Conservation (phyloP, 2,113 vertebrate genomes). For the Ovibos moschatus region DNA sequence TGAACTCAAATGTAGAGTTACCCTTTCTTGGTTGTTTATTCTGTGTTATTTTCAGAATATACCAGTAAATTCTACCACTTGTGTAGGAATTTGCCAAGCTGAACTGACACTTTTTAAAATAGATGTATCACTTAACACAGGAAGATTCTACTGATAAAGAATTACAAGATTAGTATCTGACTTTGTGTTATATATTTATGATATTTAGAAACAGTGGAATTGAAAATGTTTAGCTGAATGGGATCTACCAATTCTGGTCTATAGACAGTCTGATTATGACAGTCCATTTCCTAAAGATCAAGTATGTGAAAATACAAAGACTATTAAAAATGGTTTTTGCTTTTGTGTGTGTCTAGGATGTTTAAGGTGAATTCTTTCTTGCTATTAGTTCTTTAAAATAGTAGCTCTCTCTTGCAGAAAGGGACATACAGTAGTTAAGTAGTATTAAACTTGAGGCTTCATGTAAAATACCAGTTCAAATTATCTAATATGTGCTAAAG, state of each 20-base stretch:
- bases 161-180: background rate
- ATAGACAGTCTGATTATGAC: background rate
- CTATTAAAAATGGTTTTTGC: background rate
- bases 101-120: background rate
- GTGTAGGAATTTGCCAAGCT: background rate
- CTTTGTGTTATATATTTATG: background rate
- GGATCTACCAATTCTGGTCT: background rate
- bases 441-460: background rate
- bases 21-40: background rate
- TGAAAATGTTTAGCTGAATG: background rate
- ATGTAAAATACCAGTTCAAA: background rate
- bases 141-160: background rate
- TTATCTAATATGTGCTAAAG: background rate
- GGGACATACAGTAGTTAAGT: background rate
- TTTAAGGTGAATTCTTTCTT: background rate
- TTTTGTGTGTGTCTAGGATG: background rate
- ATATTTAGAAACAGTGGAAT: background rate
- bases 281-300: background rate
- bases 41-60: background rate
- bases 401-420: background rate
- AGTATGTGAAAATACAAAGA: background rate
- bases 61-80: background rate
- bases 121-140: background rate
- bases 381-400: background rate
- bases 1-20: background rate